Percentiles rank a stretch among this genome's conserved stretches.
These are phyloP conservation scores for Pao palembangensis DNA, from an alignment of 2,113 vertebrate species.

Conservation along the genomic window DNA sequence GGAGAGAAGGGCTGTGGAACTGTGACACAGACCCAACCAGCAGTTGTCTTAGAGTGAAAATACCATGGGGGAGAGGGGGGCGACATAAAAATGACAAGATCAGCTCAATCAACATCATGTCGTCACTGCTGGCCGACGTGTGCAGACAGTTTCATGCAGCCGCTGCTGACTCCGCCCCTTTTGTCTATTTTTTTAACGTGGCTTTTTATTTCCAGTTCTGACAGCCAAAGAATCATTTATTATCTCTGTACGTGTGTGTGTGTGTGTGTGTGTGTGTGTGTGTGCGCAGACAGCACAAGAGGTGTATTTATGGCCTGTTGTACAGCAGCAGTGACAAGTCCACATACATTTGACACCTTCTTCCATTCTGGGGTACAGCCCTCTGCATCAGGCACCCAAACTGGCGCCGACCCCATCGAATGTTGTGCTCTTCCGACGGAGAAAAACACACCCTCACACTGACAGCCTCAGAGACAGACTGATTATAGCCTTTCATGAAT, in stretches of 20 bases:
- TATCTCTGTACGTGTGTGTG: slow-evolving; percentile 51
- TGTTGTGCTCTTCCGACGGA: slow-evolving; percentile 44
- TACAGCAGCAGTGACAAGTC: slow-evolving; percentile 38
- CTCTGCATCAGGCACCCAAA: slow-evolving; percentile 53
- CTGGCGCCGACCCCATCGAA: slow-evolving; percentile 51
- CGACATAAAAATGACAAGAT: slow-evolving; percentile 70
- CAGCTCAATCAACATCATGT: slow-evolving; percentile 79
- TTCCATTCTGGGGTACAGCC: too few species aligned
- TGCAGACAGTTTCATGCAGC: slow-evolving; percentile 73
- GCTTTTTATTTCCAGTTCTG: slow-evolving; percentile 63
- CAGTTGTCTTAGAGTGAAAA: slow-evolving; percentile 67
- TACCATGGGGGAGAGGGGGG: slow-evolving; percentile 69
- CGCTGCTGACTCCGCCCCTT: slow-evolving; percentile 44
- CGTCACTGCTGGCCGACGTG: slow-evolving; percentile 74
- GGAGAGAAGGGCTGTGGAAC: slow-evolving; percentile 28
- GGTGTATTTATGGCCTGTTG: slow-evolving; percentile 57
- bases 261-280: slow-evolving; percentile 15
- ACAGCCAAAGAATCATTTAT: slow-evolving; percentile 67
- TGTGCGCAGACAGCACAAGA: slow-evolving; percentile 30
- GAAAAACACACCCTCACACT: slow-evolving; percentile 46
- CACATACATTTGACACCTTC: slow-evolving; percentile 24
- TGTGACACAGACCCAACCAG: slow-evolving; percentile 68
- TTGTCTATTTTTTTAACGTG: slow-evolving; percentile 43
- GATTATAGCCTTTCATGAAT: slow-evolving; percentile 70
- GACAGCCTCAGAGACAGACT: slow-evolving; percentile 63